phyloP scores from a whole-genome alignment of 2,888 invertebrate species.

The Sisyra nigra region DNA sequence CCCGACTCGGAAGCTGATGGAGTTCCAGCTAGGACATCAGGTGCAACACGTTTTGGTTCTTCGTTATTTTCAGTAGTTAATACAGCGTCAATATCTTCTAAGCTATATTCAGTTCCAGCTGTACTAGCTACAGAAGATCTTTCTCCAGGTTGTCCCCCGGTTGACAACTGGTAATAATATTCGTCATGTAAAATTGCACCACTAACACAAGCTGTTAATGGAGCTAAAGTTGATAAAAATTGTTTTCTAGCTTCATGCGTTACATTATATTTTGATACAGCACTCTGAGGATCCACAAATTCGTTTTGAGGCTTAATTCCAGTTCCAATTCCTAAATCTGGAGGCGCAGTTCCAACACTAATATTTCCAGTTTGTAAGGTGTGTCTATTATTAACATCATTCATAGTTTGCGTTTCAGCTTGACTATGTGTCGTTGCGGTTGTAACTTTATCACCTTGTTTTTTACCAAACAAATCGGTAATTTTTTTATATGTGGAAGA shows the following conservation, averaged over 20 bases:
- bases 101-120: slow-evolving; percentile 48
- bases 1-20: slow-evolving; percentile 35
- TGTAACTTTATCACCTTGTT: slow-evolving; percentile 17
- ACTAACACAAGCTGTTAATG: slow-evolving; percentile 57
- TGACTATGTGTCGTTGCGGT: slow-evolving; percentile 19
- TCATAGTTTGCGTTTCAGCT: slow-evolving; percentile 13
- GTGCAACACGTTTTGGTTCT: slow-evolving; percentile 42
- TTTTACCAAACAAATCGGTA: slow-evolving; percentile 39
- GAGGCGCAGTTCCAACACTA: slow-evolving; percentile 29
- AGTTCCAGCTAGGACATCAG: slow-evolving; percentile 66
- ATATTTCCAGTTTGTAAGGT: slow-evolving; percentile 5
- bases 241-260: slow-evolving; percentile 50
- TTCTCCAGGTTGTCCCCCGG: slow-evolving; percentile 31
- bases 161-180: slow-evolving; percentile 37
- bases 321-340: slow-evolving; percentile 35
- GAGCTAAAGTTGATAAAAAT: slow-evolving; percentile 63
- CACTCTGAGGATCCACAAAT: slow-evolving; percentile 12
- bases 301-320: slow-evolving; percentile 23
- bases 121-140: slow-evolving; percentile 43
- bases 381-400: slow-evolving; percentile 13
- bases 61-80: slow-evolving; percentile 30
- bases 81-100: slow-evolving; percentile 45
- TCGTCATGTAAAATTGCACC: slow-evolving; percentile 39
- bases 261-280: slow-evolving; percentile 8
- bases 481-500: slow-evolving; percentile 48